Evolutionary conservation across 1,140 invertebrate genomes (phyloP).

Genomic region (Heliconius himera): DNA sequence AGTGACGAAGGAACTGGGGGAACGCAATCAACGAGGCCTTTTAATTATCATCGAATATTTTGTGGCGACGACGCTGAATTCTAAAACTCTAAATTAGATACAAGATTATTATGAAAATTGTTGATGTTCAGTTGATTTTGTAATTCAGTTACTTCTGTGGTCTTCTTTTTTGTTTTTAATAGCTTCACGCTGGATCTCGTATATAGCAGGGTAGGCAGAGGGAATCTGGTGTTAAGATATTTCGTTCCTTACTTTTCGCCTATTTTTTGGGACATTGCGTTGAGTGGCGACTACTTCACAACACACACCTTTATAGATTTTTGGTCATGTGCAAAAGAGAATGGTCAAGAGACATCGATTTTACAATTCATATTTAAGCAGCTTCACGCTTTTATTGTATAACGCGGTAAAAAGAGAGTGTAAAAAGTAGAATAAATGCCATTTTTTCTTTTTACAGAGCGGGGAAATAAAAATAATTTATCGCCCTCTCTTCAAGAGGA

Average conservation of each 20-base stretch:
- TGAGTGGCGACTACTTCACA: not conserved
- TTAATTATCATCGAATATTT: conserved; percentile 18
- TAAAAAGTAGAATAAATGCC: too few species aligned
- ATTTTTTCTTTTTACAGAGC: too few species aligned
- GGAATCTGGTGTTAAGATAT: not conserved
- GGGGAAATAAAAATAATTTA: too few species aligned
- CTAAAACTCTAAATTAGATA: conserved; percentile 2
- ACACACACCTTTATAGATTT: too few species aligned
- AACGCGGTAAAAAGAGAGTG: too few species aligned
- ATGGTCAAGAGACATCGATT: too few species aligned
- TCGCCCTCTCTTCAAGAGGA: too few species aligned
- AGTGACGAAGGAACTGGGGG: not conserved
- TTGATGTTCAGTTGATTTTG: too few species aligned
- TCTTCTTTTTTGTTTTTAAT: not conserved
- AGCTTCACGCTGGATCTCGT: not conserved
- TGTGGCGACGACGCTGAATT: not conserved
- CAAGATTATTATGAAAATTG: not conserved
- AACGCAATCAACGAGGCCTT: conserved; percentile 11
- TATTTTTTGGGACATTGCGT: not conserved
- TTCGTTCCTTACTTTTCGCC: not conserved
- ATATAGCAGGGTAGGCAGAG: not conserved
- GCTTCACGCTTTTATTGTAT: too few species aligned
- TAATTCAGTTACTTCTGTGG: too few species aligned
- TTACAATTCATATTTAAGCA: too few species aligned
- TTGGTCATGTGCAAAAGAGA: too few species aligned